Conservation (phyloP, 2,797 vertebrate genomes). For the Anisognathus igniventris region DNA sequence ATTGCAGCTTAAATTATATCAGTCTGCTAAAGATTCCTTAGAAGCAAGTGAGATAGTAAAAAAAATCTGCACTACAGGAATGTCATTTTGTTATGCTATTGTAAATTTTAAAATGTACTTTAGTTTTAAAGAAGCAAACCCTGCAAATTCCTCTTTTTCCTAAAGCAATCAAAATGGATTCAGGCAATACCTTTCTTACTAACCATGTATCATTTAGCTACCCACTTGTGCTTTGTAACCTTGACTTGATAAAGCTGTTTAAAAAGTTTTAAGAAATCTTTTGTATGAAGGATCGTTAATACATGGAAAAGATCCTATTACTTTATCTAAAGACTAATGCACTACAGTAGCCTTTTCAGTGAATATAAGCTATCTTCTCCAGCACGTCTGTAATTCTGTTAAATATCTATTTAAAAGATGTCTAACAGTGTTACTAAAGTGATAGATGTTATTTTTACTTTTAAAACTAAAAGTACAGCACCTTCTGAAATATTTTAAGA, state of each 20-base stretch:
- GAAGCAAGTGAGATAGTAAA: not conserved
- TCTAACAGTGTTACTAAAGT: conserved; percentile 26
- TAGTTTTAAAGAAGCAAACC: conserved; percentile 24
- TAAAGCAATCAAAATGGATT: conserved; percentile 26
- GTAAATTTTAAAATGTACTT: conserved; percentile 30
- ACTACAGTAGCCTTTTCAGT: conserved; percentile 39
- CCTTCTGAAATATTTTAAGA: conserved; percentile 52
- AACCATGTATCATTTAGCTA: not conserved
- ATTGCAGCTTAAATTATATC: not conserved
- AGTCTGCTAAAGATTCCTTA: not conserved
- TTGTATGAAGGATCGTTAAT: conserved; percentile 42
- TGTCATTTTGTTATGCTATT: not conserved
- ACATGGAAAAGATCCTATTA: conserved; percentile 29
- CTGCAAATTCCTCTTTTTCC: conserved; percentile 26
- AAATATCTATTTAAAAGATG: conserved; percentile 58
- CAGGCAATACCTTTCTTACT: conserved; percentile 16
- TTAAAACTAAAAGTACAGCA: conserved; percentile 43
- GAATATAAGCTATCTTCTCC: conserved; percentile 45
- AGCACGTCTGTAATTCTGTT: conserved; percentile 44
- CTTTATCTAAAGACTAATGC: conserved; percentile 49
- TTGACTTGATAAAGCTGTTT: conserved; percentile 27
- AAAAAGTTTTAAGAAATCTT: conserved; percentile 49
- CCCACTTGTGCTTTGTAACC: conserved; percentile 49
- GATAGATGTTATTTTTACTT: conserved; percentile 65
- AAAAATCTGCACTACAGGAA: not conserved